These are phyloP conservation scores for Ambastaia sidthimunki DNA, from an alignment of 2,797 vertebrate genomes.

Conservation along the genomic window DNA sequence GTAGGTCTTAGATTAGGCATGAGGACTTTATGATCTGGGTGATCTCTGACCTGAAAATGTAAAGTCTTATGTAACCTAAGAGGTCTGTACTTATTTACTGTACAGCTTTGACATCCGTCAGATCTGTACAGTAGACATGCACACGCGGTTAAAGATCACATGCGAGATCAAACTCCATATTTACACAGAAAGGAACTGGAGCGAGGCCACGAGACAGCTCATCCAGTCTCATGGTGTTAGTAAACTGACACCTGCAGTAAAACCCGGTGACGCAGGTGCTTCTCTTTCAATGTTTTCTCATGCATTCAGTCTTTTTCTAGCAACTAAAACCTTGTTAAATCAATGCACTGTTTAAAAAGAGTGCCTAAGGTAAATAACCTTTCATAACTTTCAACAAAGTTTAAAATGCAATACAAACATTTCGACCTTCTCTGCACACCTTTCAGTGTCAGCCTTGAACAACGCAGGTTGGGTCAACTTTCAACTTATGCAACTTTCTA, in stretches of 20 bases:
- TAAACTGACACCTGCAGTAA: slow-evolving; percentile 18
- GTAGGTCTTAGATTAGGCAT: not conserved
- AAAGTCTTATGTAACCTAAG: slow-evolving; percentile 13
- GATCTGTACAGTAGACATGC: not conserved
- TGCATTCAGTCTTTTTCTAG: not conserved
- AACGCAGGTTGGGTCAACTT: slow-evolving; percentile 26
- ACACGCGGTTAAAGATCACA: not conserved
- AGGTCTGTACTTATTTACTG: slow-evolving; percentile 8
- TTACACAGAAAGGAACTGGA: slow-evolving; percentile 15
- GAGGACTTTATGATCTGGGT: not conserved
- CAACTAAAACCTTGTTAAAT: not conserved
- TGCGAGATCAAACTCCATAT: slow-evolving; percentile 24
- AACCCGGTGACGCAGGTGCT: not conserved
- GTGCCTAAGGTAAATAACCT: no score
- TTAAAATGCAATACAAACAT: slow-evolving; percentile 6
- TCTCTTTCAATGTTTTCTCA: not conserved
- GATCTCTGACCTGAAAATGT: slow-evolving; percentile 3
- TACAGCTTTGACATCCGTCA: not conserved
- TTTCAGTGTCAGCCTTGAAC: slow-evolving; percentile 19
- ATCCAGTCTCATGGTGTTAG: not conserved
- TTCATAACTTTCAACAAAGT: not conserved
- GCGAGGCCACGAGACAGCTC: slow-evolving; percentile 6
- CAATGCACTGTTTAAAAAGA: not conserved
- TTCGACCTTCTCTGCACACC: not conserved
- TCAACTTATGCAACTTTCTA: slow-evolving; percentile 41